Conservation (phyloP, 2,888 invertebrate species). For the Dione vanillae region DNA sequence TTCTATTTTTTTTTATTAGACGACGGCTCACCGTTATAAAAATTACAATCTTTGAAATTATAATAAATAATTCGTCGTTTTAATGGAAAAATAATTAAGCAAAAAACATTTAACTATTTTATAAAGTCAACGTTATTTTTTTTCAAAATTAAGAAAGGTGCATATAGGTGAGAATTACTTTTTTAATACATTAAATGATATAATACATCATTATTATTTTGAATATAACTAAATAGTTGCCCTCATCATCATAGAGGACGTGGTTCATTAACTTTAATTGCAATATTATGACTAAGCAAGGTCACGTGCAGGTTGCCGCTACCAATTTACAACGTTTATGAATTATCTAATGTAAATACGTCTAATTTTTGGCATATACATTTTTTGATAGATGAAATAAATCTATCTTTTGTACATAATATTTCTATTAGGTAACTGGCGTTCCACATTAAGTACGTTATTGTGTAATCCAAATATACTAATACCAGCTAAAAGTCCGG, state of each 20-base stretch:
- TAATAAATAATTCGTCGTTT: too few species aligned
- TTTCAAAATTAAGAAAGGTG: not conserved
- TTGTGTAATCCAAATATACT: constrained; percentile 80
- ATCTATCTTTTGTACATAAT: constrained; percentile 64
- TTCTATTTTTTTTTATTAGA: too few species aligned
- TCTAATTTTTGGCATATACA: constrained; percentile 35
- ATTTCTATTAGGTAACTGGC: constrained; percentile 55
- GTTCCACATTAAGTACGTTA: constrained; percentile 68
- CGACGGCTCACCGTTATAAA: too few species aligned
- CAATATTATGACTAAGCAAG: constrained; percentile 7
- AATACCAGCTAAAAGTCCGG: constrained; percentile 83
- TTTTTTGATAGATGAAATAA: constrained; percentile 29
- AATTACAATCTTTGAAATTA: too few species aligned
- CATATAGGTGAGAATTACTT: too few species aligned
- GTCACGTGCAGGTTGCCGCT: constrained; percentile 12
- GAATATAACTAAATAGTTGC: not conserved
- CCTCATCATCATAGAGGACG: not conserved
- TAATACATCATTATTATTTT: not conserved
- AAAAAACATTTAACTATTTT: too few species aligned
- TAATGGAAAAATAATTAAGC: too few species aligned
- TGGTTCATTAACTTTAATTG: constrained; percentile 14
- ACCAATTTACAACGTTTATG: constrained; percentile 1
- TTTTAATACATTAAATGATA: too few species aligned
- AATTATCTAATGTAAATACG: constrained; percentile 36
- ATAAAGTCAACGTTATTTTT: too few species aligned